phyloP scores from a whole-genome alignment of 2,797 vertebrate genomes.

The Melanogrammus aeglefinus region DNA sequence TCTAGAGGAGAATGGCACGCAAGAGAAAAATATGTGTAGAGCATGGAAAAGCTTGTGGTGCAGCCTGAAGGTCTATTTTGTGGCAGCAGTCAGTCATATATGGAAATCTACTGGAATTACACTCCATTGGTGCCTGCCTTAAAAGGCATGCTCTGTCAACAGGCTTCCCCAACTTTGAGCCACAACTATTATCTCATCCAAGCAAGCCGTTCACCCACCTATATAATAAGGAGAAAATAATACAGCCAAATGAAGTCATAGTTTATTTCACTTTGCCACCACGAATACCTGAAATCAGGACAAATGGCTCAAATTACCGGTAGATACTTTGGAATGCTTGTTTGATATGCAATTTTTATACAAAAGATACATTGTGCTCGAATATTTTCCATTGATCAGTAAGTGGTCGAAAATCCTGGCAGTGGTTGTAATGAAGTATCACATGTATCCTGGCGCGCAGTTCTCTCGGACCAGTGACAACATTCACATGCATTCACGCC shows the following conservation, averaged over 20 bases:
- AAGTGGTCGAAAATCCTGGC: slow-evolving; percentile 70
- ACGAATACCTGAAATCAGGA: slow-evolving; percentile 74
- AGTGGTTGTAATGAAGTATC: slow-evolving; percentile 30
- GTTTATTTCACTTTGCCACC: slow-evolving; percentile 70
- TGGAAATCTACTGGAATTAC: background rate
- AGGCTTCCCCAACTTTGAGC: background rate
- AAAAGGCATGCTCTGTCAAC: background rate
- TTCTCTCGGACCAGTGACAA: background rate
- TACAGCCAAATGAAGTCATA: slow-evolving; percentile 37
- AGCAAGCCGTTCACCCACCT: background rate
- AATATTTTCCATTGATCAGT: slow-evolving; percentile 52
- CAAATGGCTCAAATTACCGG: slow-evolving; percentile 64
- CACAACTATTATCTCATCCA: background rate
- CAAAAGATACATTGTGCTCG: slow-evolving; percentile 54
- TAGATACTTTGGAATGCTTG: background rate
- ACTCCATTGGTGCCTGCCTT: background rate
- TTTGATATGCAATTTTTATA: slow-evolving; percentile 47
- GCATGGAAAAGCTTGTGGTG: background rate
- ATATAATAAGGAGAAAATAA: background rate
- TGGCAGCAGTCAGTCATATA: background rate
- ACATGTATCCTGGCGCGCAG: background rate
- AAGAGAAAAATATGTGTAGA: background rate
- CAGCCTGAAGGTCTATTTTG: background rate
- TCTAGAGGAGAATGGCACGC: background rate
- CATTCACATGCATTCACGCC: background rate